A percentile compares a stretch with the other conserved stretches of the same genome.
phyloP scores from a whole-genome alignment of 1,140 invertebrate species.

The Bicyclus anynana region DNA sequence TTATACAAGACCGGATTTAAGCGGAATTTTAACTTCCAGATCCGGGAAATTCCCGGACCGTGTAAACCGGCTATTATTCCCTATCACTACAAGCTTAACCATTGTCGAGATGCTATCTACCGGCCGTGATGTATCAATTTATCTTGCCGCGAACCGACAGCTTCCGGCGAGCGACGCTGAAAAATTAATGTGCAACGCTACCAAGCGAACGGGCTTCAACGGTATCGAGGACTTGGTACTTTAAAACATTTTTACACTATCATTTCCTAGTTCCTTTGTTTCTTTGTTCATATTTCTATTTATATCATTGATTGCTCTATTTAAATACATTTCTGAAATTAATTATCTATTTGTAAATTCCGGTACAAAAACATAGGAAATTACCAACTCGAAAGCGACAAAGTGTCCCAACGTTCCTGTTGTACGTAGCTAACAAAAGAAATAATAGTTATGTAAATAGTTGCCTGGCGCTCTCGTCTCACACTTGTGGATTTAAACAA shows the following conservation, averaged over 20 bases:
- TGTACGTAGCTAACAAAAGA: too few species aligned
- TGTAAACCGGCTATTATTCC: constrained; percentile 2
- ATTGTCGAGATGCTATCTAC: constrained; percentile 11
- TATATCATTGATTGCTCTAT: too few species aligned
- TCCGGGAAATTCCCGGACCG: not conserved
- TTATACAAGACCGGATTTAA: not conserved
- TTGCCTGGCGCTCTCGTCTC: too few species aligned
- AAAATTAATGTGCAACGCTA: constrained; percentile 8
- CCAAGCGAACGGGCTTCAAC: not conserved
- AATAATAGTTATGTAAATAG: too few species aligned
- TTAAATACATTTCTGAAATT: too few species aligned
- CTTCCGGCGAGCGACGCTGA: constrained; percentile 9
- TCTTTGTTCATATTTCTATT: too few species aligned
- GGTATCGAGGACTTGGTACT: constrained; percentile 3
- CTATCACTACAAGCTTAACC: constrained; percentile 10
- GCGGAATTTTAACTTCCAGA: not conserved
- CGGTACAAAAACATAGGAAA: too few species aligned
- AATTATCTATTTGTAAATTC: too few species aligned
- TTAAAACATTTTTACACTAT: not conserved
- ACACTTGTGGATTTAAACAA: too few species aligned
- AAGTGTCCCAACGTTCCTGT: too few species aligned
- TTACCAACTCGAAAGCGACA: too few species aligned
- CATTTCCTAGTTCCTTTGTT: not conserved
- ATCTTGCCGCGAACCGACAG: constrained; percentile 11
- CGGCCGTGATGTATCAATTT: constrained; percentile 11